phyloP scores from a whole-genome alignment of 2,888 invertebrate genomes.

The Protonemura montana region DNA sequence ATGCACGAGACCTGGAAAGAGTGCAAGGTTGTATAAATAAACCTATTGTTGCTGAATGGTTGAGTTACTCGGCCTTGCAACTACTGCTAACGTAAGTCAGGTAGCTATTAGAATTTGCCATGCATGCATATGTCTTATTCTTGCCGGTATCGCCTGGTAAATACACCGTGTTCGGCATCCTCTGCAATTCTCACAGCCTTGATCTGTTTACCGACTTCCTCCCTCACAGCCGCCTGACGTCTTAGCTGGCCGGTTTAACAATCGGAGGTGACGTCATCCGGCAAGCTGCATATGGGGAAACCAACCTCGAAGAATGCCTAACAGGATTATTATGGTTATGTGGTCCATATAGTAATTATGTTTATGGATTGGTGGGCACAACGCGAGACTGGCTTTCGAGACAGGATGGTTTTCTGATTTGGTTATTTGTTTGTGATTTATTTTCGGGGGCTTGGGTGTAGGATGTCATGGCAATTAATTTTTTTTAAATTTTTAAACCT shows the following conservation, averaged over 20 bases:
- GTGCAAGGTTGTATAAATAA: slow-evolving; percentile 4
- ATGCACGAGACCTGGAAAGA: background rate
- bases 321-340: background rate
- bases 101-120: slow-evolving; percentile 7
- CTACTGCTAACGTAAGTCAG: background rate
- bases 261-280: background rate
- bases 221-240: slow-evolving; percentile 22
- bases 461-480: no score
- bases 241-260: background rate
- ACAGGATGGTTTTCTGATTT: background rate
- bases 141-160: no score
- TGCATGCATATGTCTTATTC: background rate
- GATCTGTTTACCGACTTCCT: slow-evolving; percentile 32
- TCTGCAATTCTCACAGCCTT: slow-evolving; percentile 35
- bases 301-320: background rate
- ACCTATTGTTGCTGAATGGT: background rate
- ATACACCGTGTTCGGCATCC: background rate
- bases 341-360: slow-evolving; percentile 1
- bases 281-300: background rate
- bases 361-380: background rate
- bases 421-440: background rate
- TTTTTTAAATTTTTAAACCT: no score
- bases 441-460: no score
- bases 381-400: background rate
- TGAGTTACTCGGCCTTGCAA: background rate